A percentile compares a stretch with the other conserved stretches of the same genome.
Evolutionary conservation across 2,113 vertebrate species (phyloP).

Genomic region (Tautogolabrus adspersus): DNA sequence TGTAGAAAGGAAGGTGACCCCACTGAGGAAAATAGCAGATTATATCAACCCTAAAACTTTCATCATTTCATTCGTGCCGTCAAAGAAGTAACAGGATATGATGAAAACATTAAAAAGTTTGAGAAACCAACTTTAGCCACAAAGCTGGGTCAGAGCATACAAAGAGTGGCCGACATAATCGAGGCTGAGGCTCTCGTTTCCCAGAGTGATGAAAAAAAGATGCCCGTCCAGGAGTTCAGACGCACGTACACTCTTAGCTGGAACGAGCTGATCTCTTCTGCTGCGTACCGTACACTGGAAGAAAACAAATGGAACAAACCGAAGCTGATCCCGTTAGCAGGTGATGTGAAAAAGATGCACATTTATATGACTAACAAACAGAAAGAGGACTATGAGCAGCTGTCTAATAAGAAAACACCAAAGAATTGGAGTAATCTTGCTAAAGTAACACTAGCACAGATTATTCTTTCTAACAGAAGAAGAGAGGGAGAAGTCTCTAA

Average conservation of each 20-base stretch:
- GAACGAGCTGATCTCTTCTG: slow-evolving; percentile 4
- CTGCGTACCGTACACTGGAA: neutral
- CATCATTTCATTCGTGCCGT: neutral
- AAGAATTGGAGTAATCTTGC: neutral
- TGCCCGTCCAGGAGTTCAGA: neutral
- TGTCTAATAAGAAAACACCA: neutral
- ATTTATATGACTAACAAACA: neutral
- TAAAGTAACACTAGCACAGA: too few species aligned
- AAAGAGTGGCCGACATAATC: neutral
- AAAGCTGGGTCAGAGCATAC: neutral
- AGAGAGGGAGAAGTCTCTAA: too few species aligned
- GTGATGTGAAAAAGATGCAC: slow-evolving; percentile 2
- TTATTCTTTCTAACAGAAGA: too few species aligned
- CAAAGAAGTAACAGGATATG: neutral
- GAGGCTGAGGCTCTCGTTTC: neutral
- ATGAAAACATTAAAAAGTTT: slow-evolving; percentile 1
- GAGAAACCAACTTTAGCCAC: neutral
- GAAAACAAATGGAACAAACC: slow-evolving; percentile 1
- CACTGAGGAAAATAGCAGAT: neutral
- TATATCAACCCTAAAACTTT: neutral
- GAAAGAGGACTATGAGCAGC: neutral
- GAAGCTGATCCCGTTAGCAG: neutral
- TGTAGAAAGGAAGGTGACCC: neutral
- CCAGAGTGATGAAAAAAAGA: neutral
- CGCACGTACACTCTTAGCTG: neutral